These are phyloP conservation scores for Psilopsiagon aurifrons DNA, from an alignment of 2,113 vertebrate species.

Conservation along the genomic window DNA sequence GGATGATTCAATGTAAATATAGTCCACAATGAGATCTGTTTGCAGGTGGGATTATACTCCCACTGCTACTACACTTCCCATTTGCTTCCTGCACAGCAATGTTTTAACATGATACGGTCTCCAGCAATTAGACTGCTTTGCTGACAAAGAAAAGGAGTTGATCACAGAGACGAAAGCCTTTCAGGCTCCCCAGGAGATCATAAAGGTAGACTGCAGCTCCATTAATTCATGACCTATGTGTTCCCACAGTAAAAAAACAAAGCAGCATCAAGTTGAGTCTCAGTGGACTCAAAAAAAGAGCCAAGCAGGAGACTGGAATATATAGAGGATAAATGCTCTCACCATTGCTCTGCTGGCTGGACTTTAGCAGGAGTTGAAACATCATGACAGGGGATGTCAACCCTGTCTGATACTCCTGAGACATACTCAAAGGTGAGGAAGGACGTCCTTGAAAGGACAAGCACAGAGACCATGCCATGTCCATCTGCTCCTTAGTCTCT, in stretches of 20 bases:
- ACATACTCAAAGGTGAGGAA: not conserved
- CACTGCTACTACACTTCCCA: not conserved
- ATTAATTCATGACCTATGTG: not conserved
- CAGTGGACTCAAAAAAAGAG: not conserved
- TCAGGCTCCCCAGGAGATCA: conserved; percentile 18
- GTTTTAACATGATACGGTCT: not conserved
- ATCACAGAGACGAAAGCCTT: conserved; percentile 50
- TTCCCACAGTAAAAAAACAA: conserved; percentile 36
- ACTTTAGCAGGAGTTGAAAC: not conserved
- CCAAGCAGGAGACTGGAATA: not conserved
- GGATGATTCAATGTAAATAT: accelerated
- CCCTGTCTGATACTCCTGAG: not conserved
- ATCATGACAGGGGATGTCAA: not conserved
- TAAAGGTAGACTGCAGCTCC: not conserved
- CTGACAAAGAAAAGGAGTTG: not conserved
- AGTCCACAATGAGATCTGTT: accelerated
- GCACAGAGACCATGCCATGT: accelerated
- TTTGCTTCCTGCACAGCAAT: not conserved
- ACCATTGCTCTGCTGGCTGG: not conserved
- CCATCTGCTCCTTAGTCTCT: not conserved
- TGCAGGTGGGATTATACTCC: not conserved
- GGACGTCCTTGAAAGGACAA: not conserved
- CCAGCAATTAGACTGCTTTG: not conserved
- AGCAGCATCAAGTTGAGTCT: not conserved
- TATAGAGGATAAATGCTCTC: not conserved